These are phyloP conservation scores for Poecilia wingei DNA, from an alignment of 2,797 vertebrate species.

Conservation along the genomic window DNA sequence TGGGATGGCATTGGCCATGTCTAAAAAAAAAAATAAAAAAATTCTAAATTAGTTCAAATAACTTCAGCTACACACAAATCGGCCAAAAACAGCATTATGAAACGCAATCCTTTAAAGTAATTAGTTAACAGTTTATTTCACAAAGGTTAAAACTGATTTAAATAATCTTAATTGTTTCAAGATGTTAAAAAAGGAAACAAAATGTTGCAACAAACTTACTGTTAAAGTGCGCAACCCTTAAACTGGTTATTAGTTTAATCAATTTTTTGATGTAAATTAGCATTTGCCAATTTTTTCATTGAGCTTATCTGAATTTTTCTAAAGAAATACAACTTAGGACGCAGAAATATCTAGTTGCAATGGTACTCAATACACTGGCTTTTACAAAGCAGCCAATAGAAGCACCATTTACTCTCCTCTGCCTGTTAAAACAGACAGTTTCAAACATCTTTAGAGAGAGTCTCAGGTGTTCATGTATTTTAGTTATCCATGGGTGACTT, in stretches of 20 bases:
- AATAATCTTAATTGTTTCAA: no score
- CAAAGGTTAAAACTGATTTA: no score
- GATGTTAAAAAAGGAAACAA: no score
- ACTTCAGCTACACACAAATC: no score
- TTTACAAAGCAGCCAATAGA: background rate
- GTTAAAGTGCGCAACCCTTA: background rate
- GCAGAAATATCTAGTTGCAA: background rate
- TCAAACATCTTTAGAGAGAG: background rate
- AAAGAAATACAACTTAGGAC: background rate
- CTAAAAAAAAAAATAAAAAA: no score
- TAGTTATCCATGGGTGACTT: background rate
- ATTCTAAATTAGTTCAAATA: no score
- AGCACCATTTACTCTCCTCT: background rate
- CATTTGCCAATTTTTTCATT: background rate
- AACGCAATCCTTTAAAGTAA: no score
- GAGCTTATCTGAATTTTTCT: background rate
- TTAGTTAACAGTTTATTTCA: no score
- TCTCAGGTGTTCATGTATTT: background rate
- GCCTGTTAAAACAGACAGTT: no score
- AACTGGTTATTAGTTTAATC: background rate
- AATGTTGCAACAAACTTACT: background rate
- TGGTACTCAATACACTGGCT: background rate
- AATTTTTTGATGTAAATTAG: background rate
- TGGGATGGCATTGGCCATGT: no score
- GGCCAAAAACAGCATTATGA: no score